Base-by-base conservation (phyloP, 2,888 invertebrate species). In the Augiades crinisus region DNA sequence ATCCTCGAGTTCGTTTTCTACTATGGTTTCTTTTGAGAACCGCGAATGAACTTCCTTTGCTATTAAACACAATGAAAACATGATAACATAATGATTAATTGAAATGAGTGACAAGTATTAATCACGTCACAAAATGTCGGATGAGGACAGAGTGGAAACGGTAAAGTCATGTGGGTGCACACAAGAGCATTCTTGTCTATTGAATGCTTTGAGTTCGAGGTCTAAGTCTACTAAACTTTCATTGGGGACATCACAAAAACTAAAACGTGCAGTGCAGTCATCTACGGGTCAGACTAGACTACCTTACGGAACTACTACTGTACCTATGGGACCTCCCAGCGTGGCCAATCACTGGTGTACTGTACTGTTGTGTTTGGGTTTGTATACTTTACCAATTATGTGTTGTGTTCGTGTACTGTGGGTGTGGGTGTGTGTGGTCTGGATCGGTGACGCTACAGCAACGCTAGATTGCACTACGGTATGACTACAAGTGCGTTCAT, bases 21-120 rank as follows among this genome's bases (percentile, higher is more conserved):
- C 66, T 57, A 84, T 72, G 34, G 82, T 71, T 78, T 91, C 88
- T 64, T 81, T 89, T 64, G 75, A 80, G 64, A 89, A 77, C 64
- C 81, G 83, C 69, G 87, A 80, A 77, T 83, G 87, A 68, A 90
- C 80, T 85, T 90, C 90, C 79, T 76, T 88, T 55, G 90, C 90
- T 90, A 88, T 76, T 75, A 59, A 73, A 77, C 66, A 75, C 68
- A 78, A 75, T 68, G 75, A 74, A 72, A 52, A 52, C 24, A 62
- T 60, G 58, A 59, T 53, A 63, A 61, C 58, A 62, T 62, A 65
- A 62, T 61, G 63, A 14, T 53, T 55, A 54, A 60, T 57, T 59
- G 59, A 59, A 47, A 33, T 49, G 47, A n/a, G 34, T 37, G 47
- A 57, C 52, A 67, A 69, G 57, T 67, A 74, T 72, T 71, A 74